Evolutionary conservation across 2,113 vertebrate genomes (phyloP).

Genomic region (Phaetusa simplex): DNA sequence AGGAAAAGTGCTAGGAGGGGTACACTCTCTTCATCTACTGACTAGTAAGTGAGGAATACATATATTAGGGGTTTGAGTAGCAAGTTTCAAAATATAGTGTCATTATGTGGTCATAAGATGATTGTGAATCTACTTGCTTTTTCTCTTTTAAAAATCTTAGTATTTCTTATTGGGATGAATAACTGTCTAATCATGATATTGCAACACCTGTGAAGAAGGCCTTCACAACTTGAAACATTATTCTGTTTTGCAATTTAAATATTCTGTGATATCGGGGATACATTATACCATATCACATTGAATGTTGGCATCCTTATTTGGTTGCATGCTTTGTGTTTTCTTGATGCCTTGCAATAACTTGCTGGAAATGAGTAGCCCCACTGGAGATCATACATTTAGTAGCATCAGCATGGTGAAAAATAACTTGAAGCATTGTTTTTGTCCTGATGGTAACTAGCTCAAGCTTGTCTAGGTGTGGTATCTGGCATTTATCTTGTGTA

Average conservation of each 20-base stretch:
- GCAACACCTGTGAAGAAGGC: not conserved
- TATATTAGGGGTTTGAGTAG: not conserved
- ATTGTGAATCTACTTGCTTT: not conserved
- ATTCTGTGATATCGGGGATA: not conserved
- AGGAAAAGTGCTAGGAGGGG: not conserved
- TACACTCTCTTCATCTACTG: not conserved
- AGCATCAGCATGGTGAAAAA: not conserved
- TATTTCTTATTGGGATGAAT: not conserved
- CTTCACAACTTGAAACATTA: not conserved
- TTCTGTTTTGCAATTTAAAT: not conserved
- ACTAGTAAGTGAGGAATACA: not conserved
- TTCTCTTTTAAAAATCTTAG: not conserved
- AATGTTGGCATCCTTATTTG: not conserved
- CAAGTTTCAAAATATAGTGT: not conserved
- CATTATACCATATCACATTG: not conserved
- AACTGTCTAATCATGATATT: not conserved
- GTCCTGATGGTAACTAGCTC: constrained; percentile 24
- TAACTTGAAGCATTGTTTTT: constrained; percentile 48
- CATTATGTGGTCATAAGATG: not conserved
- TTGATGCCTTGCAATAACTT: not conserved
- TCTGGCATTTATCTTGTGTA: constrained; percentile 1
- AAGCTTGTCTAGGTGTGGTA: constrained; percentile 58
- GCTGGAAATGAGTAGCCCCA: not conserved
- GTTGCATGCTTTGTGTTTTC: not conserved
- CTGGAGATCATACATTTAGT: not conserved